Evolutionary conservation across 1,140 invertebrate species (phyloP).

Genomic region (Penaeus japonicus): DNA sequence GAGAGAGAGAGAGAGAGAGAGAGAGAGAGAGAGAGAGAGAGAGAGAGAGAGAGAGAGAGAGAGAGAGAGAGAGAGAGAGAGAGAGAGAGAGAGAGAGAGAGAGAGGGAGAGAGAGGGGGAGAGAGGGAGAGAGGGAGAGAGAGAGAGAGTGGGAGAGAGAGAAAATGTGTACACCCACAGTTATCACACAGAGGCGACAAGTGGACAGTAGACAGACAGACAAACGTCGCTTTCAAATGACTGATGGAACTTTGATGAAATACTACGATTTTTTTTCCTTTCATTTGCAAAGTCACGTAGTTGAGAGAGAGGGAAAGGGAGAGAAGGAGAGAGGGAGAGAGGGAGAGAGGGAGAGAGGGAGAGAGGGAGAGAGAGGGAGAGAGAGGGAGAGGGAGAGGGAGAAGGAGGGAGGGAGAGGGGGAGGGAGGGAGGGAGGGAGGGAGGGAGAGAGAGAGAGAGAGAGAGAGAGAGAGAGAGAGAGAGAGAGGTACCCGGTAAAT

Average conservation of each 20-base stretch:
- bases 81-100: background rate
- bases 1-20: background rate
- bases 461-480: background rate
- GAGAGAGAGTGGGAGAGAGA: background rate
- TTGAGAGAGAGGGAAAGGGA: too few relatives aligned
- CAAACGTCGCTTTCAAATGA: too few relatives aligned
- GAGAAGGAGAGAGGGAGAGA: too few relatives aligned
- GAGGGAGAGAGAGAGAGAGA: background rate
- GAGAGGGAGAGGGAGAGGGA: background rate
- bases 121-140: background rate
- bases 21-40: background rate
- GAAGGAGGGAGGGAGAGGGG: background rate
- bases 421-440: background rate
- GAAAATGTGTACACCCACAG: too few relatives aligned
- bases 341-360: background rate
- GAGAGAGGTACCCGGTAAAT: background rate
- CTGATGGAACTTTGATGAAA: too few relatives aligned
- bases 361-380: background rate
- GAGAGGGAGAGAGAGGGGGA: background rate
- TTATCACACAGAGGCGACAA: too few relatives aligned
- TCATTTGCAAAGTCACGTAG: too few relatives aligned
- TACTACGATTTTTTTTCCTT: too few relatives aligned
- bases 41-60: background rate
- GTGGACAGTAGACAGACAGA: too few relatives aligned
- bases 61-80: background rate